These are phyloP conservation scores for Drosophila acutilabella DNA, from an alignment of 2,888 invertebrate genomes.

Conservation along the genomic window DNA sequence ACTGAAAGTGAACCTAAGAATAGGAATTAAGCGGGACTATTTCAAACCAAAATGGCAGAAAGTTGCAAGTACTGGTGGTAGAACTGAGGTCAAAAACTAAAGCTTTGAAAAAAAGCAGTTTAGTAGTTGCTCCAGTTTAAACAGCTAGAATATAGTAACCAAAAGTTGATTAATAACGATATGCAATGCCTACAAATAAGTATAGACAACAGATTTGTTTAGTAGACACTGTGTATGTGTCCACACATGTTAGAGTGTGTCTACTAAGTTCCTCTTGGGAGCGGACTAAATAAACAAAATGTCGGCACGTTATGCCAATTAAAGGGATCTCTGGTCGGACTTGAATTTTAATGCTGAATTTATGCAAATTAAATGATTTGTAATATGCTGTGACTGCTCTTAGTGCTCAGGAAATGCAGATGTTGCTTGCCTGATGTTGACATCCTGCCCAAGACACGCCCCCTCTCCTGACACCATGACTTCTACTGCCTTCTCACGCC, in stretches of 20 bases:
- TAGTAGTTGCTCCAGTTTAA: no score
- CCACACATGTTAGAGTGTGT: background rate
- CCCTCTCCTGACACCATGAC: background rate
- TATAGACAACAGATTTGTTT: no score
- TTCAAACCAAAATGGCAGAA: background rate
- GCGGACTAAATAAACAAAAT: constrained; percentile 51
- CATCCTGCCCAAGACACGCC: constrained; percentile 47
- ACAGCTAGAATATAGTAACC: no score
- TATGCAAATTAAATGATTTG: constrained; percentile 69
- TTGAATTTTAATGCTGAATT: constrained; percentile 60
- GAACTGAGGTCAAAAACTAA: no score
- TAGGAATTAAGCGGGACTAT: background rate
- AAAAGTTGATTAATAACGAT: no score
- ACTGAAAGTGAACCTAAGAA: constrained; percentile 7
- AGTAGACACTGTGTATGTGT: background rate
- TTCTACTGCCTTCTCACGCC: background rate
- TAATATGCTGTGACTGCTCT: constrained; percentile 53
- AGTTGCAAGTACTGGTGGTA: no score
- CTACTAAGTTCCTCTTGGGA: constrained; percentile 1
- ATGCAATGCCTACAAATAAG: no score
- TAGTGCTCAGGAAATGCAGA: constrained; percentile 53
- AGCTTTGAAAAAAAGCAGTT: no score
- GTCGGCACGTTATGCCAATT: constrained; percentile 60
- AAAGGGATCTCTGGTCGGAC: constrained; percentile 36
- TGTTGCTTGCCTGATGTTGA: constrained; percentile 58